Evolutionary conservation across 2,113 vertebrate genomes (phyloP), one percentile per base, ranked within the genome.

Genomic region (Okapia johnstoni): DNA sequence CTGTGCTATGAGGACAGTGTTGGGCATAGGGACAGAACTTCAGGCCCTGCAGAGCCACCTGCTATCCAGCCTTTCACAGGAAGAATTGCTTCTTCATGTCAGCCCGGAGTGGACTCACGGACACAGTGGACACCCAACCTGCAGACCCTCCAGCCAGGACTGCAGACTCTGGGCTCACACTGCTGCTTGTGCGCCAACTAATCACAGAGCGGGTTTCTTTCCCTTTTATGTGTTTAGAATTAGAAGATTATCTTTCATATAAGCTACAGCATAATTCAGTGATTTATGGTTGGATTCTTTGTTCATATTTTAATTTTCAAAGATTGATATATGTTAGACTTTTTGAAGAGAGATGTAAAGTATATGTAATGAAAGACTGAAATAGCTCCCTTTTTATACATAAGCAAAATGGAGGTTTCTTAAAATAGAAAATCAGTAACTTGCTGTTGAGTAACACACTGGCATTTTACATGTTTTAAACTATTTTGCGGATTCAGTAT

Each of bases 251-350:
- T 97, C 89, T 97, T 98, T 97, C 76, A 88, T 36, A 26, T 43
- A 83, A 92, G 86, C 79, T 87, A 90, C 33, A 85, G 95, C 79
- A 92, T 77, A 58, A 88, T 43, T 97, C 88, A 4, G 0, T 86
- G 46, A 97, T 83, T 17, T 97, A 17, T 43, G 76, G 63, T 85
- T 89, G 50, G 92, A 50, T 84, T 79, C n/a, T 95, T 94, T 88
- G 70, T 85, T 93, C 7, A 54, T 96, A 88, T 97, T 98, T 98
- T 97, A 85, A 77, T 98, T 96, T 97, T 84, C 84, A 93, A 76
- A 79, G 61, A 94, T 97, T 83, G 60, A 77, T 95, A 70, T 93
- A 87, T 48, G 30, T 81, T 52, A 80, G 17, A 30, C 77, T n/a
- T 93, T 93, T 97, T 79, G 92, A 97, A 96, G 90, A 97, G 77